Percentiles rank a stretch among this genome's conserved stretches.
Conservation (phyloP, 1,140 invertebrate species). For the Pentalonia nigronervosa region DNA sequence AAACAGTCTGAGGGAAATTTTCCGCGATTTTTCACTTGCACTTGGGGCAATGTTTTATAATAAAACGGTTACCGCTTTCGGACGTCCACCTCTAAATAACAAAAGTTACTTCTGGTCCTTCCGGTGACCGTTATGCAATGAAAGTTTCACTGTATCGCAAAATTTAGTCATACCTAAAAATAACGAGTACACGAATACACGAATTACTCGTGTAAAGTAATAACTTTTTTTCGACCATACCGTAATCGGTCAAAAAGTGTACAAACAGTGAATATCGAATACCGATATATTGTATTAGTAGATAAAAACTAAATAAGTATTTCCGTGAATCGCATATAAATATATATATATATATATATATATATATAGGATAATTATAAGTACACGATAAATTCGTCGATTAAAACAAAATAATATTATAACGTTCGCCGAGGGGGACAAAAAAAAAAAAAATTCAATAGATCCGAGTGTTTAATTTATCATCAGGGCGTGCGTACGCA, state of each 20-base stretch:
- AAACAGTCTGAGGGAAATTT: too few species aligned
- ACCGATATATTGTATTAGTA: too few species aligned
- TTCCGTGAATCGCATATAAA: neutral
- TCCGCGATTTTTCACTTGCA: too few species aligned
- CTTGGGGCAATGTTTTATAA: too few species aligned
- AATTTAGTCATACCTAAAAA: neutral
- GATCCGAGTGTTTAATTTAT: slow-evolving; percentile 28
- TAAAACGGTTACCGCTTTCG: neutral
- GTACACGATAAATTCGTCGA: slow-evolving; percentile 4
- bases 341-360: too few species aligned
- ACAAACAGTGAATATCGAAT: neutral
- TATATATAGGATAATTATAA: neutral
- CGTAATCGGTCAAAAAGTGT: neutral
- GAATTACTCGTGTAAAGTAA: neutral
- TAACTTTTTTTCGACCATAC: neutral
- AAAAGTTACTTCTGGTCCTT: neutral
- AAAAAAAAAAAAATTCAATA: slow-evolving; percentile 30
- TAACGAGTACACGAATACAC: too few species aligned
- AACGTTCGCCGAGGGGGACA: neutral
- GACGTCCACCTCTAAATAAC: neutral
- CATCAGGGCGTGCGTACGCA: neutral
- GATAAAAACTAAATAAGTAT: neutral
- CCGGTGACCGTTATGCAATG: neutral
- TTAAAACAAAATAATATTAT: slow-evolving; percentile 4
- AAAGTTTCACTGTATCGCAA: neutral